Evolutionary conservation across 2,888 invertebrate genomes (phyloP).

Genomic region (Epinotia nisella): DNA sequence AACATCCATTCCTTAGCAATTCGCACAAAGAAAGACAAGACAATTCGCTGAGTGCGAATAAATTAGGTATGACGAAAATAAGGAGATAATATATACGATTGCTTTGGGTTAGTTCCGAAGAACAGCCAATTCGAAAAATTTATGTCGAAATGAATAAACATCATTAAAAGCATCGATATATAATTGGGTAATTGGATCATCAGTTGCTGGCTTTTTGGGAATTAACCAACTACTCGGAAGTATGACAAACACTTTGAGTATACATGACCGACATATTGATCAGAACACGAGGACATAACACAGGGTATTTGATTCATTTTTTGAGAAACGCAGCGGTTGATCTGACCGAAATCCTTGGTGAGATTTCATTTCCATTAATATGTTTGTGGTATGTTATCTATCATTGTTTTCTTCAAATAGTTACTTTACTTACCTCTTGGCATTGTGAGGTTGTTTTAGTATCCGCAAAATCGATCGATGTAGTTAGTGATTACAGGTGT

Average conservation of each 20-base stretch:
- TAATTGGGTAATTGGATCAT: not conserved
- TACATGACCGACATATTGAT: not conserved
- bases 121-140: not conserved
- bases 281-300: no score
- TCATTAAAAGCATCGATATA: not conserved
- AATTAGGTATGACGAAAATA: no score
- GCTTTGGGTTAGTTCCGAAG: not conserved
- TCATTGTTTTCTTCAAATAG: constrained; percentile 6
- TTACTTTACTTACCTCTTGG: constrained; percentile 69
- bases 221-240: not conserved
- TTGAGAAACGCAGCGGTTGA: not conserved
- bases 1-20: no score
- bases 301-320: not conserved
- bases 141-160: not conserved
- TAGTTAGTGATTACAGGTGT: constrained; percentile 63
- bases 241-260: not conserved
- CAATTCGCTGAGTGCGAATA: no score
- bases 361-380: constrained; percentile 19
- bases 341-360: not conserved
- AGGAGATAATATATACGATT: no score
- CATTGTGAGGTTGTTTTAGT: constrained; percentile 62
- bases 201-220: not conserved
- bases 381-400: not conserved
- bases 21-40: no score
- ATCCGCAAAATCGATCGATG: constrained; percentile 56